phyloP scores from a whole-genome alignment of 2,797 vertebrate genomes.

The Sphenopsis melanotis region DNA sequence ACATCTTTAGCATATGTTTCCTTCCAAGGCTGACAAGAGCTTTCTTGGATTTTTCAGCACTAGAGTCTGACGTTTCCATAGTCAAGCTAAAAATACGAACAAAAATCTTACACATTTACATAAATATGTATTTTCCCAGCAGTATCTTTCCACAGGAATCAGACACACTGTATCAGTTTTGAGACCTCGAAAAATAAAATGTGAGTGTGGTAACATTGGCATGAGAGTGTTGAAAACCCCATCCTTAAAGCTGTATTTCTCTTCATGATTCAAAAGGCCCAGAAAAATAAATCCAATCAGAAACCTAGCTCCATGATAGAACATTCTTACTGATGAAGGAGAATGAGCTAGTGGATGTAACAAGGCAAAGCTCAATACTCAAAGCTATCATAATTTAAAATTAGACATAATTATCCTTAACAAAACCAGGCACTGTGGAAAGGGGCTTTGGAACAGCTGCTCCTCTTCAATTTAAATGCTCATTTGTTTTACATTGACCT shows the following conservation, averaged over 20 bases:
- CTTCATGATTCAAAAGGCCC: conserved; percentile 1
- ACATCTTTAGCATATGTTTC: conserved; percentile 44
- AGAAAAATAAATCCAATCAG: conserved; percentile 45
- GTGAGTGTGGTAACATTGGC: not conserved
- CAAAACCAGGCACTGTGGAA: conserved; percentile 70
- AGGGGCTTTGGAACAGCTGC: conserved; percentile 66
- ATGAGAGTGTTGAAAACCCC: not conserved
- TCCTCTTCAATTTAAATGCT: conserved; percentile 70
- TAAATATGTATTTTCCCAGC: conserved; percentile 6
- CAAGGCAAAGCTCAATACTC: conserved; percentile 68
- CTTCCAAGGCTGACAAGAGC: conserved; percentile 16
- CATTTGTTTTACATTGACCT: conserved; percentile 72
- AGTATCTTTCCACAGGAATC: not conserved
- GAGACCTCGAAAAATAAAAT: not conserved
- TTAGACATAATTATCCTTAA: conserved; percentile 72
- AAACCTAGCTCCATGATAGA: conserved; percentile 27
- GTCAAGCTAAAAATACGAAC: conserved; percentile 5
- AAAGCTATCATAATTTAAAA: conserved; percentile 73
- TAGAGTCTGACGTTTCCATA: not conserved
- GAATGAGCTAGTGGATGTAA: conserved; percentile 35
- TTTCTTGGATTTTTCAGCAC: conserved; percentile 28
- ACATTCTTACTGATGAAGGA: conserved; percentile 38
- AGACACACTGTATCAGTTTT: not conserved
- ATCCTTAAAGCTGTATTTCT: not conserved
- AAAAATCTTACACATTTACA: not conserved